Base-by-base conservation (phyloP, 1,140 invertebrate genomes). In the Lepeophtheirus salmonis region DNA sequence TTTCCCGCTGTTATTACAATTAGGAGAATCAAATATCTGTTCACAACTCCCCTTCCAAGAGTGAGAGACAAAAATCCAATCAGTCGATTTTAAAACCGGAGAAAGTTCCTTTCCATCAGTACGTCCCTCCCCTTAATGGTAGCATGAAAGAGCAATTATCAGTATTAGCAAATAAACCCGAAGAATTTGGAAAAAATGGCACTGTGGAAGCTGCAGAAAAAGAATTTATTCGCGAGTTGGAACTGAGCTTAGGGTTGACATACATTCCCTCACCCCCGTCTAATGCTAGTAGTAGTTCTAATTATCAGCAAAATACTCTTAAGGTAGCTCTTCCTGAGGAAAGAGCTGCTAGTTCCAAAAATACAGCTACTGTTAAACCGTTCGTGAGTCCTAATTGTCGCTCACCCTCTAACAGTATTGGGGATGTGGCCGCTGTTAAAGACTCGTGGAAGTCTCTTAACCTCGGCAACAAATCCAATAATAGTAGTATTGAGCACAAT, bases 301-400 rank as follows among this genome's bases (percentile, higher is more conserved):
- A 6, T 41, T n/a, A 6, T 41, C 30, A 6, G 6, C 30, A 41
- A n/a, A 41, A 14, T n/a, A 20, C 20, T 13, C 52, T 54, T 2
- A 54, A 25, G 14, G 55, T 57, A 23, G 55, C 55, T 57, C 16
- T 57, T 2, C 55, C 55, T 16, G 26, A 2, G n/a, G 55, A 57
- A 57, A 16, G 20, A 1, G 12, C 26, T n/a, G 14, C n/a, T 2
- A 17, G 16, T n/a, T 20, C 16, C 2, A 24, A 16, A 14, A 24
- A 57, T 14, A 57, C 55, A 30, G 55, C 55, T 3, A 16, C 17
- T 41, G 55, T 57, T 17, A 57, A 57, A n/a, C 55, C 55, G 2
- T 57, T 57, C 20, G 6, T 30, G 2, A 57, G 55, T 25, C 23
- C 24, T 12, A 30, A 17, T 24, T 14, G 22, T 50, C 30, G 30